Evolutionary conservation across 2,113 vertebrate species (phyloP), one percentile per base, ranked within the genome.

Genomic region (Oryzias curvinotus): DNA sequence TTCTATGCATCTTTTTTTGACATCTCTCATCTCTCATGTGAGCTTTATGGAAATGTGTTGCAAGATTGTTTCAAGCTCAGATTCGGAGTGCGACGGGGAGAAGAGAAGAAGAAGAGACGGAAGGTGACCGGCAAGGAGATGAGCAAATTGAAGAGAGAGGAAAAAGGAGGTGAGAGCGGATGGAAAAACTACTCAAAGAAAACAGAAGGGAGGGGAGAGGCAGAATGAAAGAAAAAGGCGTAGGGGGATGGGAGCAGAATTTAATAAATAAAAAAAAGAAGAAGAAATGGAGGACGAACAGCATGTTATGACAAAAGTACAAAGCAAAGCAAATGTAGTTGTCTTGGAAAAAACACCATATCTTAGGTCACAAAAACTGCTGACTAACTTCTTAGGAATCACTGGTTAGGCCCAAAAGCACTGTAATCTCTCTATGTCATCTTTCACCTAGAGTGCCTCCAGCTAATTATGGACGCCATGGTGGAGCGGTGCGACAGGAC

Each of bases 191-290:
- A 75, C 41, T 72, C 44, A 51, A 65, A 60, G 52, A 63, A 78
- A 67, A 59, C 47, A 54, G 50, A 56, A 14, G 56, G 70, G 59
- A 19, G 41, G 65, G 57, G 63, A 59, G 48, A 44, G 57, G 75
- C 17, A 55, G 58, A 57, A 48, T 45, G 36, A 76, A 45, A 59
- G 49, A 80, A 12, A 73, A 49, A 73, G 65, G 36, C 1, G 1
- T 53, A 61, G 79, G 85, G 84, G 84, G 82, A 83, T 80, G 81
- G 87, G 72, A 87, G 75, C 78, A 83, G 80, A 87, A 89, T 87
- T 86, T 82, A 61, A 84, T 85, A 86, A 74, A 86, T n/a, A 74
- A 75, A 79, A 84, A 87, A 76, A 87, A 76, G 76, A 79, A 84
- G 52, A 76, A 82, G 54, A 72, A 79, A 74, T 71, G 57, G 61